Evolutionary conservation across 2,888 invertebrate species (phyloP).

Genomic region (Axea sp.): DNA sequence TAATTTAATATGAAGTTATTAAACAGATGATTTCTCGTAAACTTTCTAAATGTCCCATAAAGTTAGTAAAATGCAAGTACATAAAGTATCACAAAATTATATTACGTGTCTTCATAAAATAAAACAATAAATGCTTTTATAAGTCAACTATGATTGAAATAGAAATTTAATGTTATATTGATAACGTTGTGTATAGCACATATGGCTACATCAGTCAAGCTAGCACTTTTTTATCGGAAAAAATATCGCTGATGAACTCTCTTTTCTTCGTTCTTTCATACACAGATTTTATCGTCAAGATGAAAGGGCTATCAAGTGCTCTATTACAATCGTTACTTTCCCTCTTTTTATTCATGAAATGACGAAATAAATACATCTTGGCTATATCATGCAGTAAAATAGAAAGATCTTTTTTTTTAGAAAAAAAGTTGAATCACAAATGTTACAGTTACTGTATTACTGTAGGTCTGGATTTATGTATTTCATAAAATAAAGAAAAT

Average conservation of each 20-base stretch:
- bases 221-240: constrained; percentile 66
- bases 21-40: too few species aligned
- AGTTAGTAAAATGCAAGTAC: constrained; percentile 4
- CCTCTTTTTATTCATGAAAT: constrained; percentile 44
- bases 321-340: constrained; percentile 53
- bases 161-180: constrained; percentile 66
- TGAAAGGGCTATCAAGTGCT: constrained; percentile 62
- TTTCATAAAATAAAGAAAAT: too few species aligned
- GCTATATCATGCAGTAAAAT: constrained; percentile 19
- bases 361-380: constrained; percentile 33
- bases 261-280: constrained; percentile 62
- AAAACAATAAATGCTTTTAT: constrained; percentile 21
- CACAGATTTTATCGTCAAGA: constrained; percentile 63
- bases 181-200: constrained; percentile 67
- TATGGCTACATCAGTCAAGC: constrained; percentile 65
- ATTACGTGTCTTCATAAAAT: constrained; percentile 35
- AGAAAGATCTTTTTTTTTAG: too few species aligned
- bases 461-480: too few species aligned
- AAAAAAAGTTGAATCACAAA: too few species aligned
- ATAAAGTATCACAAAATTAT: constrained; percentile 15
- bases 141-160: constrained; percentile 42
- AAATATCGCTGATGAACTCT: constrained; percentile 69
- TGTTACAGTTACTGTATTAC: too few species aligned
- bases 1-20: too few species aligned
- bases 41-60: too few species aligned